Base-by-base conservation (phyloP, 2,113 vertebrate genomes). In the Brevimyrus niger region DNA sequence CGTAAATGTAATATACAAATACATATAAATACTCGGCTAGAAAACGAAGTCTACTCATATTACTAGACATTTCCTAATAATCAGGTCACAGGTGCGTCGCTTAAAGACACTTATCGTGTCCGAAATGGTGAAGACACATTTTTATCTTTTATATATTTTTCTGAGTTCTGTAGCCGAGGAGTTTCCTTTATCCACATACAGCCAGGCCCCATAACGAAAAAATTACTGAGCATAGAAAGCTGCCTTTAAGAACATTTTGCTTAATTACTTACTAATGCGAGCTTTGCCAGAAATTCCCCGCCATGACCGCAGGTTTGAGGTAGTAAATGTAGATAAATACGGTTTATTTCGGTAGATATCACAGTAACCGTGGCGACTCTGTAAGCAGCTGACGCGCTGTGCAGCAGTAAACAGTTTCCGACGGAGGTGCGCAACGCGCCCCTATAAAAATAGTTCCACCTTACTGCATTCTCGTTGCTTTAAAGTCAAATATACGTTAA, bases 211-310 rank as follows among this genome's bases (percentile, higher is more conserved):
- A 88, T 31, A 92, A 92, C 90, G 93, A 87, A 92, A 55, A 83
- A 80, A 9, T 0, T 3, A 21, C 61, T 86, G 0, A 44, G 2
- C 10, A 89, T 89, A 92, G 47, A 89, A 91, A 91, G 6, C 51
- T 15, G 5, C n/a, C 91, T 91, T 35, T 19, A 0, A 44, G 89
- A 9, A 0, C 31, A 0, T 21, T 3, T 47, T 46, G 10, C 0
- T 11, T 9, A 17, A 58, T 91, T 76, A 95, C 96, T 93, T 94
- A 96, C 96, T 96, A 96, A 91, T 96, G 96, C 80, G 96, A 96
- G 92, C 96, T 96, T 91, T 96, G 96, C 95, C 96, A 96, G 90
- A 96, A 96, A 93, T 96, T 96, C 88, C 96, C 96, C 53, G 96
- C 96, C 96, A 96, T 96, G 90, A 87, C 86, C 4, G 73, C 21